Evolutionary conservation across 2,888 invertebrate species (phyloP), one percentile per base, ranked within the genome.

Genomic region (Syrista parreyssii): DNA sequence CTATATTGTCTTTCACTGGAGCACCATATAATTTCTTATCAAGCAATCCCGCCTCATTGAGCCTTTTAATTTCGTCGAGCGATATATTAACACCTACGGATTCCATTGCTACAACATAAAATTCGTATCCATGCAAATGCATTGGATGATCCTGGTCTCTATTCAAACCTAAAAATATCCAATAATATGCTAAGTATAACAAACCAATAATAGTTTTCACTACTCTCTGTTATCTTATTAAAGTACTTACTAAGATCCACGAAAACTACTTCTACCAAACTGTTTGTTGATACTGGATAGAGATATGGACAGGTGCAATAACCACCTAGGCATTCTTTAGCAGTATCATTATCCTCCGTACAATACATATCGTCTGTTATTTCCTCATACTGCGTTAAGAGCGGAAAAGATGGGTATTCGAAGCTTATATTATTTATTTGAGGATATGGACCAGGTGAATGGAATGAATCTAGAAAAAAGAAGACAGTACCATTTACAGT

Each of bases 1-100:
- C 90, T 30, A 93, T 86, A 1, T 92, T 92, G 83, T 93, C 93
- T 82, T 93, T 93, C 12, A 87, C 76, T 2, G 92, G 89, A 2
- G 92, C 89, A 75, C 83, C 79, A 15, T 83, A 75, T 15, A 92
- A 86, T 68, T 89, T 90, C 74, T 92, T 88, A 6, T 80, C 76
- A 55, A 92, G 87, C 35, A 86, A 77, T 3, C 92, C 92, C 30
- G 84, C 82, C 69, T 86, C 81, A 80, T 91, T 91, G 77, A 91
- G 81, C 1, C 82, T 80, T 73, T 85, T 85, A 0, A 93, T 86
- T 30, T 87, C 82, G 30, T 87, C 82, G 12, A 89, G 71, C 0
- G 92, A 89, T 15, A 90, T 83, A 68, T 85, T 86, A 0, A 76
- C 55, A 0, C 88, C 89, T n/a, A 91, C 68, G 0, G 87, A 79